Base-by-base conservation (phyloP, 2,888 invertebrate species). In the Entomobrya multifasciata region DNA sequence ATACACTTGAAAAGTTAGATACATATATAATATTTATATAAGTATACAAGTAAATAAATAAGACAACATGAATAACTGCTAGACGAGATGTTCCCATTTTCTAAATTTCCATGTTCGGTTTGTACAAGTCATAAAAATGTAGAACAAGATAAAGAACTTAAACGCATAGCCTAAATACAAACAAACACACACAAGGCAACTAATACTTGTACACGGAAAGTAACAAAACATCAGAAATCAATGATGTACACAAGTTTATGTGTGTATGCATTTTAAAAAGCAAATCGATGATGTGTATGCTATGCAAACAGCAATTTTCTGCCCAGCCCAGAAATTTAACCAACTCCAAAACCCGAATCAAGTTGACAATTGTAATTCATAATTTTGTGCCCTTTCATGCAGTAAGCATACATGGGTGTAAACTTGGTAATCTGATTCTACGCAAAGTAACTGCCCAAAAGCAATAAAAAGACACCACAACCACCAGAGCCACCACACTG, bases 41-140 rank as follows among this genome's bases (percentile, higher is more conserved):
- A 1, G 57, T 57, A 22, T 57, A n/a, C n/a, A 6, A 57, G 57
- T 8, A 57, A 25, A 27, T 10, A 3, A 57, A 27, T 6, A 3
- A 57, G 25, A 70, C n/a, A 44, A 70, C 44, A 47, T 1, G n/a
- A n/a, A 13, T 6, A 70, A 67, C 1, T n/a, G 27, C 5, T 17
- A 27, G 62, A 11, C 62, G 27, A 67, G 67, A 11, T 20, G 62
- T 36, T 44, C 22, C 47, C 22, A 47, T 70, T 70, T 47, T 10
- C 70, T 22, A 30, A 65, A 13, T 70, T n/a, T 17, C 83, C 83
- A 76, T 83, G 76, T 83, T 83, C 83, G 83, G 83, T 22, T 70
- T 25, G 44, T 70, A 83, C 74, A 83, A 83, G 76, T 76, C 83
- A 41, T 83, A 83, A 83, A 83, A 83, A 65, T 76, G 65, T 65